Percentiles rank a stretch among this genome's conserved stretches.
Conservation (phyloP, 1,140 invertebrate genomes). For the Telenomus remus region DNA sequence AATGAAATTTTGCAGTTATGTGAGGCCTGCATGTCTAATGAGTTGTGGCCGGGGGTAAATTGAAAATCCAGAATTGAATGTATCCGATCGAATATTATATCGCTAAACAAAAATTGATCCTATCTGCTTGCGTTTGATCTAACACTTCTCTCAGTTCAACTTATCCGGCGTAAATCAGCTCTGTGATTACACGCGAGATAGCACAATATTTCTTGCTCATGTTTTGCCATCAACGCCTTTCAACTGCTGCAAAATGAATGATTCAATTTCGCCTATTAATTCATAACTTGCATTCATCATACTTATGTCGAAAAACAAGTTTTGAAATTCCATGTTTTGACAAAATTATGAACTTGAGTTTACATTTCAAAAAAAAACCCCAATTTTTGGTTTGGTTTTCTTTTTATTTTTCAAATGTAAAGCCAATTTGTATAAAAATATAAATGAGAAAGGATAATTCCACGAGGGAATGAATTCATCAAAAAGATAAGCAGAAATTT, state of each 20-base stretch:
- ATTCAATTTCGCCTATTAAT: conserved; percentile 38
- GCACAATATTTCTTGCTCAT: conserved; percentile 56
- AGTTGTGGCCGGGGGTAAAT: conserved; percentile 6
- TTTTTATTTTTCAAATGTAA: background rate
- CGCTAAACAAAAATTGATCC: conserved; percentile 42
- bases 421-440: background rate
- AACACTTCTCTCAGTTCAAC: conserved; percentile 41
- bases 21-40: too few species aligned
- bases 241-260: conserved; percentile 45
- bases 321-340: too few species aligned
- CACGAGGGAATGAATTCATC: conserved; percentile 53
- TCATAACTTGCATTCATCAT: conserved; percentile 2
- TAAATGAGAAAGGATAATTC: conserved; percentile 51
- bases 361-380: too few species aligned
- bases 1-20: too few species aligned
- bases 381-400: conserved; percentile 5
- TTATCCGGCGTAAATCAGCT: conserved; percentile 53
- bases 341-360: too few species aligned
- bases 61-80: conserved; percentile 32
- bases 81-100: conserved; percentile 38
- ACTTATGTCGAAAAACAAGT: background rate
- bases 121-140: conserved; percentile 49
- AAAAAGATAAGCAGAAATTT: conserved; percentile 48
- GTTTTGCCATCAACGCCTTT: conserved; percentile 58
- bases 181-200: conserved; percentile 55